These are phyloP conservation scores for Nezara viridula DNA, from an alignment of 2,888 invertebrate genomes.

Conservation along the genomic window DNA sequence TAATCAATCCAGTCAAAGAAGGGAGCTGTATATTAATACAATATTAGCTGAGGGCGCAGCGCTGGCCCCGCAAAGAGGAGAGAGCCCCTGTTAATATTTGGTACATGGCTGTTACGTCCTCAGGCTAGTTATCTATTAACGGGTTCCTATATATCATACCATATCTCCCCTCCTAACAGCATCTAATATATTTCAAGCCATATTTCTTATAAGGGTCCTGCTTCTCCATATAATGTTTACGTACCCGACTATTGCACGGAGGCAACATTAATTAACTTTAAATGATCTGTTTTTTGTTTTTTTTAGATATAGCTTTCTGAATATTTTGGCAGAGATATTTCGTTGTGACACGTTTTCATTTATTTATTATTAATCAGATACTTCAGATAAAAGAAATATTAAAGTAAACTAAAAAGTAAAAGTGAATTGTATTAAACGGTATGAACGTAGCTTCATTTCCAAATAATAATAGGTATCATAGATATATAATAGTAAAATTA, in stretches of 20 bases:
- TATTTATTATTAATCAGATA: too few species aligned
- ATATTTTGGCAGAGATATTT: too few species aligned
- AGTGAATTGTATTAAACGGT: too few species aligned
- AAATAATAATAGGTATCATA: too few species aligned
- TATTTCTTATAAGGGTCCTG: not conserved
- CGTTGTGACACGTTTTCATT: too few species aligned
- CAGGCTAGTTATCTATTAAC: slow-evolving; percentile 38
- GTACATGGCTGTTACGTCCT: not conserved
- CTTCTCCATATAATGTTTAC: not conserved
- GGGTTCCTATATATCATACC: slow-evolving; percentile 8
- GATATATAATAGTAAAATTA: too few species aligned
- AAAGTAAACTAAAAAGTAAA: too few species aligned
- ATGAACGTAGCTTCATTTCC: too few species aligned
- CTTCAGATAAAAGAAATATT: too few species aligned
- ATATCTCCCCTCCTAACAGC: not conserved
- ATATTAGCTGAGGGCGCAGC: not conserved
- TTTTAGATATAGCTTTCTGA: too few species aligned
- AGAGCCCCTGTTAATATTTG: slow-evolving; percentile 9
- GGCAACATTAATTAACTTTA: not conserved
- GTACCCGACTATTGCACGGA: not conserved
- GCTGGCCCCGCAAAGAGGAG: not conserved
- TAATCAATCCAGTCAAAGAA: not conserved
- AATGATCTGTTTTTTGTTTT: too few species aligned
- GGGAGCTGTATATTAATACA: not conserved
- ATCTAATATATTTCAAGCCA: not conserved